These are phyloP conservation scores for Drosophila histrio DNA, from an alignment of 2,888 invertebrate species.

Conservation along the genomic window DNA sequence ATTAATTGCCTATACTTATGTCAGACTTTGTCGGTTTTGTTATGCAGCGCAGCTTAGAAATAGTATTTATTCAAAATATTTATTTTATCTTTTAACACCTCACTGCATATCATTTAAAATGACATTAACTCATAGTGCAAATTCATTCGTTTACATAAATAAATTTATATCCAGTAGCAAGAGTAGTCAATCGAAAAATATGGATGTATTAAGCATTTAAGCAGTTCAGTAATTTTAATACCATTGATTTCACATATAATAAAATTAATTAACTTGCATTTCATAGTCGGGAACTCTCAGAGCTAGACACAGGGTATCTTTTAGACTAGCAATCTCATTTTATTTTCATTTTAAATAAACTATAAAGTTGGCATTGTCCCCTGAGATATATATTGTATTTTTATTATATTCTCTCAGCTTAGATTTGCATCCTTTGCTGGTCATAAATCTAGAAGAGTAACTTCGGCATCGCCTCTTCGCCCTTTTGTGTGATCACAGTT, in stretches of 20 bases:
- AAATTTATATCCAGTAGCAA: too few relatives aligned
- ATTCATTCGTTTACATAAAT: too few relatives aligned
- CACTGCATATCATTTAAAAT: too few relatives aligned
- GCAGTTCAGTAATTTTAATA: too few relatives aligned
- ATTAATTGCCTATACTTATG: neutral
- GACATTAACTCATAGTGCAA: too few relatives aligned
- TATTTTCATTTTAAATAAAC: neutral
- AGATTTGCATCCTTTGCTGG: neutral
- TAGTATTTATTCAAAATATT: neutral
- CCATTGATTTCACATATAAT: too few relatives aligned
- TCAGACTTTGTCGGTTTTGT: neutral
- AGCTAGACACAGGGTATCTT: too few relatives aligned
- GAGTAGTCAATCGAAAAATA: too few relatives aligned
- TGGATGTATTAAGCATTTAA: too few relatives aligned
- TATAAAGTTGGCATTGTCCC: neutral
- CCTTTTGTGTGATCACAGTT: neutral
- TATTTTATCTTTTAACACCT: too few relatives aligned
- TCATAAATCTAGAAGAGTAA: constrained; percentile 32
- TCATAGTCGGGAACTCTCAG: too few relatives aligned
- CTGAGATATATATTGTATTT: neutral
- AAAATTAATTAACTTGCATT: neutral
- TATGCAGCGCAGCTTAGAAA: too few relatives aligned
- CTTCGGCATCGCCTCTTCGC: neutral
- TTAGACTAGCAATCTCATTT: neutral
- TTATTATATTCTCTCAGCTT: neutral